phyloP scores from a whole-genome alignment of 2,888 invertebrate species.

The Lutraria lutraria region DNA sequence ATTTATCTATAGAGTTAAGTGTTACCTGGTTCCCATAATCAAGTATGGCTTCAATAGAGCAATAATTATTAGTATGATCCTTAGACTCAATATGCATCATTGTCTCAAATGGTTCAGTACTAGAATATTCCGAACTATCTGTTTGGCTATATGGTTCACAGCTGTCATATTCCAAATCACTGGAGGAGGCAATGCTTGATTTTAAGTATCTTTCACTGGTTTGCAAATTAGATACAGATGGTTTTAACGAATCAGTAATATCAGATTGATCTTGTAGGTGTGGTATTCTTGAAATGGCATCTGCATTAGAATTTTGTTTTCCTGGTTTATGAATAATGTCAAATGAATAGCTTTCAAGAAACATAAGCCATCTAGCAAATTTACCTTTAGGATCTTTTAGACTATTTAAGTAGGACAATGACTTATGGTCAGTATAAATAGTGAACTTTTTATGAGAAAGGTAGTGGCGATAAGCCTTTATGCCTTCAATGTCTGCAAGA shows the following conservation, averaged over 20 bases:
- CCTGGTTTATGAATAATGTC: conserved; percentile 57
- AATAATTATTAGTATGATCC: background rate
- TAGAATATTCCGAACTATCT: too few relatives aligned
- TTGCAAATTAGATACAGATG: too few relatives aligned
- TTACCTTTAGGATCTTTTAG: conserved; percentile 53
- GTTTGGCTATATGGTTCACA: too few relatives aligned
- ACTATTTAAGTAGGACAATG: conserved; percentile 60
- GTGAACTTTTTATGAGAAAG: conserved; percentile 58
- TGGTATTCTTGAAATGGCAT: conserved; percentile 56
- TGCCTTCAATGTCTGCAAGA: conserved; percentile 55
- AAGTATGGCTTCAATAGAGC: background rate
- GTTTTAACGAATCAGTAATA: too few relatives aligned
- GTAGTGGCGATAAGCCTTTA: conserved; percentile 59
- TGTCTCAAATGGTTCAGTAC: too few relatives aligned
- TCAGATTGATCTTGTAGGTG: conserved; percentile 34
- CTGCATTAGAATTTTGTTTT: conserved; percentile 51
- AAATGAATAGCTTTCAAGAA: conserved; percentile 52
- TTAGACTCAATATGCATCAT: too few relatives aligned
- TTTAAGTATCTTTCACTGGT: too few relatives aligned
- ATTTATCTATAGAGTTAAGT: background rate
- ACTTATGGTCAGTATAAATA: conserved; percentile 68
- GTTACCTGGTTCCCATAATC: background rate
- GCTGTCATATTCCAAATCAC: too few relatives aligned
- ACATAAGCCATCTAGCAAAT: conserved; percentile 57
- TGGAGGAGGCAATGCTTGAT: too few relatives aligned